These are phyloP conservation scores for Platyrinchus mystaceus DNA, from an alignment of 2,797 vertebrate genomes.

Conservation along the genomic window DNA sequence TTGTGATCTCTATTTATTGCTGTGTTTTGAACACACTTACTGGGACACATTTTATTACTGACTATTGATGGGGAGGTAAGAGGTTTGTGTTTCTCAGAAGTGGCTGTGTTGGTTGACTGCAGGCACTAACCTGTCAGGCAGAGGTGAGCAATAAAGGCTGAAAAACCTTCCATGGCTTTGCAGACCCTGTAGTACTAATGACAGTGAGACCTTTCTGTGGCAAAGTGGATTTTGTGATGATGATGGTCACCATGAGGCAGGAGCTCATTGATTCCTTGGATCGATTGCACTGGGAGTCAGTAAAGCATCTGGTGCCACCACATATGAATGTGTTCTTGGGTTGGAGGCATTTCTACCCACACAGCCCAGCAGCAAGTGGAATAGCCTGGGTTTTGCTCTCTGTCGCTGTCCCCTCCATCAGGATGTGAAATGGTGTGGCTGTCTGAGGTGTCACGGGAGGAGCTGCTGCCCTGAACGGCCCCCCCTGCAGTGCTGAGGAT, in stretches of 20 bases:
- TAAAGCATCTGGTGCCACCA: fast-evolving
- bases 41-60: background rate
- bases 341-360: background rate
- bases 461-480: background rate
- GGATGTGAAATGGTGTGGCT: background rate
- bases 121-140: background rate
- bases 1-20: background rate
- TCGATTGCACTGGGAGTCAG: background rate
- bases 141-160: background rate
- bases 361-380: background rate
- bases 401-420: background rate
- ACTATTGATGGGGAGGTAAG: background rate
- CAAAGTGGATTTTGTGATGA: fast-evolving
- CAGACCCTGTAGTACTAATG: background rate
- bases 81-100: background rate
- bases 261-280: background rate
- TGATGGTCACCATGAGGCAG: fast-evolving
- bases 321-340: fast-evolving
- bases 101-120: background rate
- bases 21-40: background rate
- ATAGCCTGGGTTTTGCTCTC: background rate
- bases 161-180: fast-evolving
- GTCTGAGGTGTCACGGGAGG: background rate
- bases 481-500: background rate
- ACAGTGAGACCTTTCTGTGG: background rate